Evolutionary conservation across 2,797 vertebrate species (phyloP).

Genomic region (Silurus aristotelis): DNA sequence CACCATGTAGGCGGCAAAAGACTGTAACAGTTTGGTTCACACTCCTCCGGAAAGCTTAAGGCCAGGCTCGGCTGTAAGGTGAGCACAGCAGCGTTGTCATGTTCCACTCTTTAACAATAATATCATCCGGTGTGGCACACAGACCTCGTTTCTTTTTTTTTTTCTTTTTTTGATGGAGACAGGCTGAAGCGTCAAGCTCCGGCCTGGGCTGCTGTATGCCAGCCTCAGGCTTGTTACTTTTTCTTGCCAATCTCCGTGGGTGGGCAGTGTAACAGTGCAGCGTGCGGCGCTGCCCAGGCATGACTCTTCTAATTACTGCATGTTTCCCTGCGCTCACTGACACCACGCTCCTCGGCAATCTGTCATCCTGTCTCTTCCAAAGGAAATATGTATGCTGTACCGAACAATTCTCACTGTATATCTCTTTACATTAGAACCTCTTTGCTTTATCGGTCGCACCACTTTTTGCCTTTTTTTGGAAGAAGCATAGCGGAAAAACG

Average conservation of each 20-base stretch:
- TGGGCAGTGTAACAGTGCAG: constrained; percentile 30
- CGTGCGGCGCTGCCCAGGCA: constrained; percentile 34
- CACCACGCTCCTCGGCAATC: constrained; percentile 42
- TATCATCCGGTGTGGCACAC: constrained; percentile 24
- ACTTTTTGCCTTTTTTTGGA: neutral
- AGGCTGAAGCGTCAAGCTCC: constrained; percentile 27
- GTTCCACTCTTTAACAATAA: constrained; percentile 24
- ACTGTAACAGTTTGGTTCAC: constrained; percentile 29
- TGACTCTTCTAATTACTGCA: constrained; percentile 48
- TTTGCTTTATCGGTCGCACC: neutral
- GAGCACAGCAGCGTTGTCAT: constrained; percentile 14
- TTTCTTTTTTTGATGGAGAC: constrained; percentile 3
- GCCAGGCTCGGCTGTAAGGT: constrained; percentile 19
- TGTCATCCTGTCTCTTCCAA: constrained; percentile 43
- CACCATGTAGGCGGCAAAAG: constrained; percentile 6
- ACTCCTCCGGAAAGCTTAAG: constrained; percentile 8
- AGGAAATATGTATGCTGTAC: constrained; percentile 34
- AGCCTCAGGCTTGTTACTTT: constrained; percentile 38
- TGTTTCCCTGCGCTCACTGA: constrained; percentile 42
- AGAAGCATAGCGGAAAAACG: no score
- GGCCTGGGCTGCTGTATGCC: constrained; percentile 37
- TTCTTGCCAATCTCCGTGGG: constrained; percentile 12
- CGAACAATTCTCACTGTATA: constrained; percentile 1
- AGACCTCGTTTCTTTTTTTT: constrained; percentile 13
- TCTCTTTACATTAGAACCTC: neutral